phyloP scores from a whole-genome alignment of 2,888 invertebrate species.

The Tetanocera ferruginea region DNA sequence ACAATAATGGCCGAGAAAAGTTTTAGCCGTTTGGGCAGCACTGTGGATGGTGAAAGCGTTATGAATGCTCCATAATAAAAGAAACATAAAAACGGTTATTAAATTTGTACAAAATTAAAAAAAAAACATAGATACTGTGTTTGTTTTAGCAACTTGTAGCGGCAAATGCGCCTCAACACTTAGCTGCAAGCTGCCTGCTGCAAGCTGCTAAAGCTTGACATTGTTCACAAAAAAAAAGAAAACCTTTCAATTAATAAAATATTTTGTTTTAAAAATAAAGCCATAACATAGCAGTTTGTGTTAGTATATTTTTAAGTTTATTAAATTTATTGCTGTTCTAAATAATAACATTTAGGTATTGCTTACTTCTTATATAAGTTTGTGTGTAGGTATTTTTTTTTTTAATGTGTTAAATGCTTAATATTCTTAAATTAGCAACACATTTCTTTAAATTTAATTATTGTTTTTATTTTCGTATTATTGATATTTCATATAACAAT shows the following conservation, averaged over 20 bases:
- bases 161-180: not conserved
- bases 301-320: not conserved
- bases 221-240: not conserved
- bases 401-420: not conserved
- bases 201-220: too few relatives aligned
- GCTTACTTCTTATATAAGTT: not conserved
- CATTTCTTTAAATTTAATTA: not conserved
- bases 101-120: not conserved
- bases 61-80: not conserved
- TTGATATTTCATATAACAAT: constrained; percentile 16
- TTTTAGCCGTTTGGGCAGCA: not conserved
- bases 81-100: not conserved
- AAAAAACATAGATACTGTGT: not conserved
- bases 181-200: not conserved
- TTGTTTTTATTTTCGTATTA: not conserved
- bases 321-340: too few relatives aligned
- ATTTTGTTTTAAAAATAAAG: not conserved
- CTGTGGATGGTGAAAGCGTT: not conserved
- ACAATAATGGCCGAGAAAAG: constrained; percentile 53
- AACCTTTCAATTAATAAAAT: not conserved
- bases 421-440: not conserved
- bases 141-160: constrained; percentile 7
- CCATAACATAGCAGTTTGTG: not conserved
- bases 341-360: not conserved
- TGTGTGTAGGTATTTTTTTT: not conserved